Evolutionary conservation across 2,888 invertebrate genomes (phyloP), one percentile per base, ranked within the genome.

Genomic region (Latrodectus hesperus): DNA sequence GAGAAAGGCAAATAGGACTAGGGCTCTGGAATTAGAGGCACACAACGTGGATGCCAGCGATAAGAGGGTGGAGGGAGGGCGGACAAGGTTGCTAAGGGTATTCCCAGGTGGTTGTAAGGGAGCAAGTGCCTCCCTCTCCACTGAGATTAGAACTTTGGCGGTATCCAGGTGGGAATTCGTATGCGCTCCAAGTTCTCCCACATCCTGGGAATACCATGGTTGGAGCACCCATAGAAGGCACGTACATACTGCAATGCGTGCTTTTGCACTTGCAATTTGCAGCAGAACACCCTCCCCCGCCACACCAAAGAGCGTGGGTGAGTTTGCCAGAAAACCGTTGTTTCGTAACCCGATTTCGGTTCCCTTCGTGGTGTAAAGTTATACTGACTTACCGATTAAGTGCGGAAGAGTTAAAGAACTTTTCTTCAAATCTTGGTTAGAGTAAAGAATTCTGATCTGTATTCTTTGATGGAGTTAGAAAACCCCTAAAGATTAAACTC

Each of bases 121-220:
- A 79, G 79, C 84, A 84, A 84, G 84, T 84, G 76, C 77, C 71
- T 65, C 67, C 84, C 22, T 74, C 55, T 55, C 83, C 74, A 68
- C 80, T 60, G 80, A 85, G 85, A 85, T 80, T 80, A 85, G 85
- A 85, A 85, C 86, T 72, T 70, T 74, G 67, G 81, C 51, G 51
- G n/a, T 49, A 64, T 64, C 76, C 76, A 76, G 76, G 76, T 60
- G 76, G 60, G 76, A 22, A 38, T 64, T 76, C 65, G 51, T 26
- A 74, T 60, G 38, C 68, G 67, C 74, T 60, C 1, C 9, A n/a
- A 65, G 11, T 65, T 51, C 52, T 49, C 51, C 38, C 10, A 67
- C 67, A 26, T 51, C 67, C 38, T 53, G 14, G 80, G 64, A 49
- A 53, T 14, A 55, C 64, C n/a, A 65, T 16, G 22, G 67, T 11